Percentiles rank a stretch among this genome's conserved stretches.
Conservation (phyloP, 2,113 vertebrate genomes). For the Xenus cinereus region DNA sequence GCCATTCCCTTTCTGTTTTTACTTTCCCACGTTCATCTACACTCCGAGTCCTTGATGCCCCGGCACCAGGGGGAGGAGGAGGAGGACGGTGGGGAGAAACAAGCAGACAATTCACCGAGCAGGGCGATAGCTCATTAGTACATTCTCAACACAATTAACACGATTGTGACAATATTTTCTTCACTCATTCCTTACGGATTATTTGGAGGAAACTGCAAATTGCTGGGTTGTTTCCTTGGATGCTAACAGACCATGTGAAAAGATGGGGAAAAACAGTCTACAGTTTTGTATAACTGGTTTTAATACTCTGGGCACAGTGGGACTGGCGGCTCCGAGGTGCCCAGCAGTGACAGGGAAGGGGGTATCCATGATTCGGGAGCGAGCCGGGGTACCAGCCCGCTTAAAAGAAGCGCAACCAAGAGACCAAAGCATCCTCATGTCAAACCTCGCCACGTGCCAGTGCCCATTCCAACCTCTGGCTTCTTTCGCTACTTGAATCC, state of each 20-base stretch:
- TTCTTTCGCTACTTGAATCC: neutral
- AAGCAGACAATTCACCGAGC: neutral
- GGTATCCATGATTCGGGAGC: accelerated
- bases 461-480: neutral
- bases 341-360: neutral
- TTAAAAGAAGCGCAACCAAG: neutral
- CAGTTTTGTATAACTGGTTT: neutral
- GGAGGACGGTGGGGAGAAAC: neutral
- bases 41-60: neutral
- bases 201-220: neutral
- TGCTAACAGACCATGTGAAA: neutral
- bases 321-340: neutral
- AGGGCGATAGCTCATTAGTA: neutral
- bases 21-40: neutral
- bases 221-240: neutral
- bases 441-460: neutral
- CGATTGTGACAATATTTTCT: neutral
- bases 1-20: neutral
- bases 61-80: neutral
- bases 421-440: accelerated
- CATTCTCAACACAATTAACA: neutral
- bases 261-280: neutral
- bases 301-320: neutral
- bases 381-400: accelerated
- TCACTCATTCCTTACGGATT: neutral